phyloP scores from a whole-genome alignment of 2,797 vertebrate genomes.

The Amphiprion clarkii region DNA sequence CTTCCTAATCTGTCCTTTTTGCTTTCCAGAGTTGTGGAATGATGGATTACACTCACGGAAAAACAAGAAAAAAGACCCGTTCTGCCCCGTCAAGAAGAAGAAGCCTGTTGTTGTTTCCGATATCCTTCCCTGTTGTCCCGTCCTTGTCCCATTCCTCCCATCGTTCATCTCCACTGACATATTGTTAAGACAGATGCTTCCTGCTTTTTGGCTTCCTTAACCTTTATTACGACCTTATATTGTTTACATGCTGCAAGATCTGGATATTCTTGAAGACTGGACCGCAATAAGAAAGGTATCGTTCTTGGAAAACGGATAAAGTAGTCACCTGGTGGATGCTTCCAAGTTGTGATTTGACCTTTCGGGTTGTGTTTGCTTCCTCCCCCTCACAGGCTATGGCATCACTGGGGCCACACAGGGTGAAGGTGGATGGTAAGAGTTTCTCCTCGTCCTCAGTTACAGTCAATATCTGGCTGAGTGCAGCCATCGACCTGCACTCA shows the following conservation, averaged over 20 bases:
- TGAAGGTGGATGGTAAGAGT: constrained; percentile 94
- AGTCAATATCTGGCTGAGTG: constrained; percentile 58
- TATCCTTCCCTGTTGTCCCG: constrained; percentile 88
- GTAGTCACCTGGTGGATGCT: background rate
- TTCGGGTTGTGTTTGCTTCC: constrained; percentile 40
- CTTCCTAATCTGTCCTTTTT: constrained; percentile 19
- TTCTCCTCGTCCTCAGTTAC: constrained; percentile 49
- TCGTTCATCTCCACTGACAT: background rate
- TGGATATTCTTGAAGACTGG: constrained; percentile 99
- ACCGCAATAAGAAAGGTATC: constrained; percentile 97
- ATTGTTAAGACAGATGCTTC: constrained; percentile 9
- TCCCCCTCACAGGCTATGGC: constrained; percentile 91
- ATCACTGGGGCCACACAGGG: constrained; percentile 94
- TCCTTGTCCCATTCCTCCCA: background rate
- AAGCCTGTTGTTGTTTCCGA: constrained; percentile 98
- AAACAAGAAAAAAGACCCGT: constrained; percentile 97
- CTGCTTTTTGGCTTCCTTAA: constrained; percentile 77
- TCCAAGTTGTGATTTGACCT: constrained; percentile 39
- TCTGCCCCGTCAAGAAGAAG: constrained; percentile 97
- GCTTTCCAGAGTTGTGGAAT: constrained; percentile 94
- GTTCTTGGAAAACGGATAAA: background rate
- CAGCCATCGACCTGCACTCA: constrained; percentile 41
- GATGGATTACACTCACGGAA: constrained; percentile 96
- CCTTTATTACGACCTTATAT: constrained; percentile 94
- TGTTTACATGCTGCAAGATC: constrained; percentile 99